These are phyloP conservation scores for Neomonachus schauinslandi DNA, from an alignment of 2,113 vertebrate species.

Conservation along the genomic window DNA sequence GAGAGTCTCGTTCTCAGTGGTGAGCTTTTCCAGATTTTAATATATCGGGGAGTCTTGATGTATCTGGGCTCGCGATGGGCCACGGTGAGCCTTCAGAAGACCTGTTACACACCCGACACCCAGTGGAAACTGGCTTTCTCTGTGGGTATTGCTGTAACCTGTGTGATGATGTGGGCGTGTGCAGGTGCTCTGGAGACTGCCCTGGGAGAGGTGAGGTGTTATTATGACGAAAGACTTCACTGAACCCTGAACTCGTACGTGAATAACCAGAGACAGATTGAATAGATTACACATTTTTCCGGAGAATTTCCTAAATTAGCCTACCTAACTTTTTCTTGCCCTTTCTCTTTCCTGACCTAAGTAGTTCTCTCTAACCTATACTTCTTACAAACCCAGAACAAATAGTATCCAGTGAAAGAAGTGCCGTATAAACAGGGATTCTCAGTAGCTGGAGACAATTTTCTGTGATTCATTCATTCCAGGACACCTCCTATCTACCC, in stretches of 20 bases:
- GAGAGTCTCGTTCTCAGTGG: background rate
- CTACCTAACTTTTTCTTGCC: background rate
- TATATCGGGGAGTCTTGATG: background rate
- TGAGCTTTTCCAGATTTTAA: background rate
- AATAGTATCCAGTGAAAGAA: background rate
- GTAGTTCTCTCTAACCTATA: background rate
- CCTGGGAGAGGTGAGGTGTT: background rate
- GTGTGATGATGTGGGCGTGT: background rate
- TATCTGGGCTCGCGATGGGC: background rate
- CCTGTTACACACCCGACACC: background rate
- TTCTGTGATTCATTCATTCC: background rate
- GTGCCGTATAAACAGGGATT: background rate
- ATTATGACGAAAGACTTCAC: background rate
- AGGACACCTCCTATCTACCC: background rate
- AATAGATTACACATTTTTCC: background rate
- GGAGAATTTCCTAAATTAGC: constrained; percentile 37
- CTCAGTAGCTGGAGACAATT: background rate
- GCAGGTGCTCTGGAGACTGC: background rate
- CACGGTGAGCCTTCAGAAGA: background rate
- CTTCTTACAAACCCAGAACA: background rate
- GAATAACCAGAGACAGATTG: background rate
- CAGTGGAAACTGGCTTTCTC: background rate
- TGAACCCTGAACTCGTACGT: background rate
- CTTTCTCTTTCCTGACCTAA: background rate
- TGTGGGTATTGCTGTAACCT: background rate